phyloP scores from a whole-genome alignment of 2,888 invertebrate genomes.

The Drosophila macrospina region DNA sequence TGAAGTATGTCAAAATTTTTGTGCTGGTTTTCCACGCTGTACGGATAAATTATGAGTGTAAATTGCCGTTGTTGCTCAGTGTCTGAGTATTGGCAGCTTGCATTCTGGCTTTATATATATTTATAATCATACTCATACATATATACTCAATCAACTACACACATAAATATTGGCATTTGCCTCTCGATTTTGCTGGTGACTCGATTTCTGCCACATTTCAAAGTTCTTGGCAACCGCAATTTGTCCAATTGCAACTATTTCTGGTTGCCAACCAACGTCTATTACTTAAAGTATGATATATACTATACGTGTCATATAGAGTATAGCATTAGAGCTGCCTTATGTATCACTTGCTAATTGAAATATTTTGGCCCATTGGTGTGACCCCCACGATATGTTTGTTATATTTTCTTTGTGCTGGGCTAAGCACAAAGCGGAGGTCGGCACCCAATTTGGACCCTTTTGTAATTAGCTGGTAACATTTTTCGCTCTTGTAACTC shows the following conservation, averaged over 20 bases:
- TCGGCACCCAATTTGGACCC: constrained; percentile 14
- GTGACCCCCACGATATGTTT: constrained; percentile 16
- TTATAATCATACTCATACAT: not conserved
- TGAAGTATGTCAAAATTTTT: constrained; percentile 69
- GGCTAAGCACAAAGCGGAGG: constrained; percentile 37
- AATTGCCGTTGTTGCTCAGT: constrained; percentile 57
- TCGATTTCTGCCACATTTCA: constrained; percentile 43
- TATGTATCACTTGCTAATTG: constrained; percentile 52
- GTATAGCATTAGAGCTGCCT: not conserved
- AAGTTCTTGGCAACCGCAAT: constrained; percentile 35
- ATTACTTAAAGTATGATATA: constrained; percentile 17
- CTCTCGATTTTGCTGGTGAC: constrained; percentile 30
- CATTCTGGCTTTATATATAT: constrained; percentile 6
- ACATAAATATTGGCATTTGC: constrained; percentile 20
- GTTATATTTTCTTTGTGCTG: constrained; percentile 52
- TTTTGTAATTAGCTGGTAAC: constrained; percentile 54
- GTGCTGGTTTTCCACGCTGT: constrained; percentile 42
- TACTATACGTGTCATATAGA: constrained; percentile 5
- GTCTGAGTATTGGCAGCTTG: constrained; percentile 51
- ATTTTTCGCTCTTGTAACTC: constrained; percentile 20
- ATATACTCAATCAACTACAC: not conserved
- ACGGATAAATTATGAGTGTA: constrained; percentile 73
- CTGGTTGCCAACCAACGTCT: constrained; percentile 14
- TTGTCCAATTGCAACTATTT: constrained; percentile 30
- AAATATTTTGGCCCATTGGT: constrained; percentile 47